These are phyloP conservation scores for Onychostruthus taczanowskii DNA, from an alignment of 2,113 vertebrate species.

Conservation along the genomic window DNA sequence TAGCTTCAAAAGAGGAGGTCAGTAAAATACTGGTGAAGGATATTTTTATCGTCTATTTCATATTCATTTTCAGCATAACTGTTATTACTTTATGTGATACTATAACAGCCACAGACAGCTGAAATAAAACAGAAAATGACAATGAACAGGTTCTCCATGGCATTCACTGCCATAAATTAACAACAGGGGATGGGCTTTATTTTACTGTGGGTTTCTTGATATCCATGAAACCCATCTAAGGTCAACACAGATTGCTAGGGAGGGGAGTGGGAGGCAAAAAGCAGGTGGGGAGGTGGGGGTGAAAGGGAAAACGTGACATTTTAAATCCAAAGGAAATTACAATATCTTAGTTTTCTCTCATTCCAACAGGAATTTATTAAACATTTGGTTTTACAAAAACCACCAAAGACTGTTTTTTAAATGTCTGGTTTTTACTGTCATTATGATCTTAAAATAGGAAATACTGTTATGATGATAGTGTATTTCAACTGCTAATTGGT, in stretches of 20 bases:
- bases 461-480: background rate
- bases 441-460: background rate
- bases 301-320: background rate
- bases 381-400: background rate
- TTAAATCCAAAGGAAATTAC: conserved; percentile 26
- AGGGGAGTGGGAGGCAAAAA: background rate
- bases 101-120: conserved; percentile 17
- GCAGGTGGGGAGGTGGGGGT: background rate
- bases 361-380: background rate
- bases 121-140: conserved; percentile 54
- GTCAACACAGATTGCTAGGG: background rate
- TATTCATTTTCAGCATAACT: conserved; percentile 52
- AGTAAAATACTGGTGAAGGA: conserved; percentile 44
- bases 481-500: background rate
- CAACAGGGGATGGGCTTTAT: conserved; percentile 18
- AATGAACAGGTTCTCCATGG: conserved; percentile 42
- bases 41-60: conserved; percentile 58
- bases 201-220: conserved; percentile 10
- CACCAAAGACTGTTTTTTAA: background rate
- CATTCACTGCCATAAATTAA: conserved; percentile 41
- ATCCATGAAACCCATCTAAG: conserved; percentile 18
- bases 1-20: conserved; percentile 72
- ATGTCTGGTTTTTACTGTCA: background rate
- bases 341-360: background rate
- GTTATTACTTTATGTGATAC: conserved; percentile 54